Evolutionary conservation across 2,888 invertebrate genomes (phyloP).

Genomic region (Antheraea assamensis): DNA sequence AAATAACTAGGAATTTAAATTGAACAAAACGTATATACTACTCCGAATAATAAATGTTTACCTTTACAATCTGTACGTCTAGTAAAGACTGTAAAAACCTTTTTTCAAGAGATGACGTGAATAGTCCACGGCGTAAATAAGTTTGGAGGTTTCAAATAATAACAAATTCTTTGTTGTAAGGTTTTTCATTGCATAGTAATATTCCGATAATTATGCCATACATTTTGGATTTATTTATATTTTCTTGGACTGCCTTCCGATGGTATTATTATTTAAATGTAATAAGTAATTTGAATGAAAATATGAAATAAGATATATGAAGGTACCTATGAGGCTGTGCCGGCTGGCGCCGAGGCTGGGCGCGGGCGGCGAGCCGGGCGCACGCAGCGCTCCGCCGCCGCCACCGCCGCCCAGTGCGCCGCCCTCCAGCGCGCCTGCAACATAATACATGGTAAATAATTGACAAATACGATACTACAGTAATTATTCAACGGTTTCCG

Average conservation of each 20-base stretch:
- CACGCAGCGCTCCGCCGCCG: slow-evolving; percentile 78
- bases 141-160: too few species aligned
- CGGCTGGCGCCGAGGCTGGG: slow-evolving; percentile 79
- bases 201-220: neutral
- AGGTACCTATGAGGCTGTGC: slow-evolving; percentile 77
- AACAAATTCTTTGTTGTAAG: too few species aligned
- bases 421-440: slow-evolving; percentile 80
- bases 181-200: too few species aligned
- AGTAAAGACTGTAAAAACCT: too few species aligned
- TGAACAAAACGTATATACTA: too few species aligned
- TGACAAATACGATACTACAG: neutral
- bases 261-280: neutral
- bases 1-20: too few species aligned
- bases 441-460: slow-evolving; percentile 30
- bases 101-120: too few species aligned
- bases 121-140: too few species aligned
- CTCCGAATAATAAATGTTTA: too few species aligned
- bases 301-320: neutral
- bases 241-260: neutral
- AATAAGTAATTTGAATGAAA: neutral
- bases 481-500: neutral
- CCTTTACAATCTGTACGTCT: too few species aligned
- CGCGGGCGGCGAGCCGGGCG: slow-evolving; percentile 80
- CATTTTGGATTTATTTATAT: neutral
- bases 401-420: slow-evolving; percentile 80